Conservation (phyloP, 2,113 vertebrate genomes). For the Casuarius casuarius region DNA sequence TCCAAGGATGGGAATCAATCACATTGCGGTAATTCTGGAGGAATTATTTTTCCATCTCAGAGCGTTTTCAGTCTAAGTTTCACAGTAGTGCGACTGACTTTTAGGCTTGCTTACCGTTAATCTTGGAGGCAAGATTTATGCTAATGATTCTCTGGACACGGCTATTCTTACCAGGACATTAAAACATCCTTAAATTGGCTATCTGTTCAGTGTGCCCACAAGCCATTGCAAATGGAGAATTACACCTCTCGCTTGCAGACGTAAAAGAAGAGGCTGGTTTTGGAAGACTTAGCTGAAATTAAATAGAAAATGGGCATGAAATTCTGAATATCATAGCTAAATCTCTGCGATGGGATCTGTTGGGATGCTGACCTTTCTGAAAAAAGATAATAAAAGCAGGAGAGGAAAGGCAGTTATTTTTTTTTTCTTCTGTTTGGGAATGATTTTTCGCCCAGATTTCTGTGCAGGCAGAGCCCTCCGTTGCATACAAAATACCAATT, state of each 20-base stretch:
- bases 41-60: background rate
- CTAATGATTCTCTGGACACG: background rate
- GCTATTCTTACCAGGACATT: background rate
- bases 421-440: background rate
- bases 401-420: background rate
- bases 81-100: fast-evolving
- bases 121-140: background rate
- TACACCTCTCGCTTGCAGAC: background rate
- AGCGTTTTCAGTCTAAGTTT: background rate
- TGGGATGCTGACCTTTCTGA: background rate
- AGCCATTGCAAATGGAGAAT: background rate
- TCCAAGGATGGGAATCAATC: background rate
- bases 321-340: background rate
- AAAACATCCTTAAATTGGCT: background rate
- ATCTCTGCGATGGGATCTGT: background rate
- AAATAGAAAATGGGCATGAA: background rate
- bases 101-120: background rate
- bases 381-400: background rate
- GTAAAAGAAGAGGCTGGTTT: background rate
- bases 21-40: background rate
- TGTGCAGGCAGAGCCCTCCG: background rate
- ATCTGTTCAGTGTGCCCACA: background rate
- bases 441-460: background rate
- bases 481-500: background rate
- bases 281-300: background rate